These are phyloP conservation scores for Zaprionus tsacasi DNA, from an alignment of 1,140 invertebrate genomes.

Conservation along the genomic window DNA sequence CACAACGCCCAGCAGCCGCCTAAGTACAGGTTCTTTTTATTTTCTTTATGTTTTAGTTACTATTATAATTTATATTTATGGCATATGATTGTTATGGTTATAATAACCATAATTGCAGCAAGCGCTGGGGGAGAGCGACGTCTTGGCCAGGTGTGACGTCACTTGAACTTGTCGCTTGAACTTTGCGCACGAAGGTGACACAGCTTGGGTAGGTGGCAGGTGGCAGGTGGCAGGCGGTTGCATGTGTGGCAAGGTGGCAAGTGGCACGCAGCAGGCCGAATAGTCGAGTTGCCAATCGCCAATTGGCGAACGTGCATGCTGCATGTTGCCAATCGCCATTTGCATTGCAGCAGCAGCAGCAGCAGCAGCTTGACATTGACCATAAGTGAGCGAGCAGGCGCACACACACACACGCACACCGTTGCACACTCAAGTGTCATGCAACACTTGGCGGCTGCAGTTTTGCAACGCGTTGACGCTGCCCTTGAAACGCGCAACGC, in stretches of 20 bases:
- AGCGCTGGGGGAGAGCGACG: slow-evolving; percentile 4
- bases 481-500: slow-evolving; percentile 46
- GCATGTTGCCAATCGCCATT: slow-evolving; percentile 15
- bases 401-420: slow-evolving; percentile 10
- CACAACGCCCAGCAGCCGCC: neutral
- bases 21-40: neutral
- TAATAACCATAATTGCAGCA: slow-evolving; percentile 5
- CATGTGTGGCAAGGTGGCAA: slow-evolving; percentile 28
- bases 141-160: slow-evolving; percentile 40
- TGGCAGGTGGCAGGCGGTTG: neutral
- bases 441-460: slow-evolving; percentile 33
- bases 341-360: slow-evolving; percentile 21
- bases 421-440: slow-evolving; percentile 13
- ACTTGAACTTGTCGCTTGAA: slow-evolving; percentile 74
- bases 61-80: slow-evolving; percentile 21
- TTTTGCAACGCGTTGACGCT: slow-evolving; percentile 25
- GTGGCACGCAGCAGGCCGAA: slow-evolving; percentile 9
- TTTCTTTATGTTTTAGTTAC: slow-evolving; percentile 6
- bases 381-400: slow-evolving; percentile 32
- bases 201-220: neutral
- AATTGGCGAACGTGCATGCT: slow-evolving; percentile 1
- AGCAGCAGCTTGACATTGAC: slow-evolving; percentile 42
- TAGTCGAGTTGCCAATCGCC: slow-evolving; percentile 16
- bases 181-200: slow-evolving; percentile 55
- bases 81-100: neutral